Conservation (phyloP, 1,140 invertebrate genomes). For the Zophobas morio region DNA sequence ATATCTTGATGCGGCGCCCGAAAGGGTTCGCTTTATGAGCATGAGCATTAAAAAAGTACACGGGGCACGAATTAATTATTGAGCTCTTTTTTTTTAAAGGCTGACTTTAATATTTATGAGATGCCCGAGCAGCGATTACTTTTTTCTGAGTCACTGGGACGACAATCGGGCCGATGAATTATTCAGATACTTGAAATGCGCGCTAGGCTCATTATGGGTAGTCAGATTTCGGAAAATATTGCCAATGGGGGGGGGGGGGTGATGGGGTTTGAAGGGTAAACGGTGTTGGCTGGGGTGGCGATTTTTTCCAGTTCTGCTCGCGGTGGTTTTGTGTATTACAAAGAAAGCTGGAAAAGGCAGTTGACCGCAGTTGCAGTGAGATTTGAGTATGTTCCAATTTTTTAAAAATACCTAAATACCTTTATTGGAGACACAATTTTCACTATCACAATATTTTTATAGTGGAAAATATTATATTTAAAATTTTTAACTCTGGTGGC, state of each 20-base stretch:
- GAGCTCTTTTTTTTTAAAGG: not conserved
- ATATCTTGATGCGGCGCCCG: not conserved
- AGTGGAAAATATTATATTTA: too few relatives aligned
- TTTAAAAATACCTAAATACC: too few relatives aligned
- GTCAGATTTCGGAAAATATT: constrained; percentile 5
- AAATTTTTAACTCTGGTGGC: too few relatives aligned
- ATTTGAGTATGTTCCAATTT: too few relatives aligned
- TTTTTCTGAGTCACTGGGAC: constrained; percentile 24
- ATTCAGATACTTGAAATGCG: constrained; percentile 33
- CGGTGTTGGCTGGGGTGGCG: not conserved
- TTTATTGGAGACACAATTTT: too few relatives aligned
- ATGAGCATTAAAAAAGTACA: not conserved
- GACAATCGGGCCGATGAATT: constrained; percentile 29
- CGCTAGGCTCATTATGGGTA: constrained; percentile 4
- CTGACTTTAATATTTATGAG: constrained; percentile 34
- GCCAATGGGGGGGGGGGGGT: not conserved
- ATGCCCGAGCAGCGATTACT: constrained; percentile 23
- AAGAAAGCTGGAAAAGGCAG: too few relatives aligned
- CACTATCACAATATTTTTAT: too few relatives aligned
- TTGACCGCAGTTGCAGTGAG: too few relatives aligned
- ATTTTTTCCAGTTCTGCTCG: not conserved
- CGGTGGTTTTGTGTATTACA: too few relatives aligned
- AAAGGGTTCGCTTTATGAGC: not conserved
- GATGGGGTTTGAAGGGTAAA: not conserved
- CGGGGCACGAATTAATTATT: constrained; percentile 27